phyloP scores from a whole-genome alignment of 2,113 vertebrate genomes.

The Cebidichthys violaceus region DNA sequence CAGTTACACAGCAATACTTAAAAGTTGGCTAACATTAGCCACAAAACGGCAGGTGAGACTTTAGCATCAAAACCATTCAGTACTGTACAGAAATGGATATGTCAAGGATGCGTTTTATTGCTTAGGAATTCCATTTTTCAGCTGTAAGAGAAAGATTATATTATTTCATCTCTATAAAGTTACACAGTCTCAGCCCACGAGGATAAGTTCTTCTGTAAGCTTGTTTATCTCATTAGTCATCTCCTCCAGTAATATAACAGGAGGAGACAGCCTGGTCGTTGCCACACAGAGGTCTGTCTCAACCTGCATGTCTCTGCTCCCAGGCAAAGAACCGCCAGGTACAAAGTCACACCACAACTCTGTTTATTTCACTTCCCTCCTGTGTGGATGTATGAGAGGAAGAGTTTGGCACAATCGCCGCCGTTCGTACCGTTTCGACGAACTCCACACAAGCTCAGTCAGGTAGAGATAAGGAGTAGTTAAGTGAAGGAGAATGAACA shows the following conservation, averaged over 20 bases:
- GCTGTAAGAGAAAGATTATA: too few species aligned
- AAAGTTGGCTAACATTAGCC: too few species aligned
- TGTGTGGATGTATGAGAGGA: conserved; percentile 2
- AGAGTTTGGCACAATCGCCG: conserved; percentile 8
- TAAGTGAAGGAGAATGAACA: background rate
- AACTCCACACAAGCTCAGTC: conserved; percentile 38
- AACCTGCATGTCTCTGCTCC: conserved; percentile 51
- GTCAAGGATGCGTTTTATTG: background rate
- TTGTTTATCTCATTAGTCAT: background rate
- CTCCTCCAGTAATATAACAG: background rate
- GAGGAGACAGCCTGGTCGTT: conserved; percentile 33
- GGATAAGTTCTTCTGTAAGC: background rate
- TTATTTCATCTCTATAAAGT: background rate
- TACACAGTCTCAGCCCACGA: background rate
- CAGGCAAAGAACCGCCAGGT: conserved; percentile 39
- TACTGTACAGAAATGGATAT: background rate
- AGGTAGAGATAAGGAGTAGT: conserved; percentile 9
- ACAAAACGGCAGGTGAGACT: too few species aligned
- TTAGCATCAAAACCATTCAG: background rate
- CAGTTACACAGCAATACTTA: too few species aligned
- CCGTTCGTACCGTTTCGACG: background rate
- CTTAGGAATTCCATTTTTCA: background rate
- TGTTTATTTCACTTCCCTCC: background rate
- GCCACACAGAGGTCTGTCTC: conserved; percentile 50
- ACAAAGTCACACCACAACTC: conserved; percentile 37